Base-by-base conservation (phyloP, 92 coral and sea anemone genomes). In the Chrysogorgia sp. region DNA sequence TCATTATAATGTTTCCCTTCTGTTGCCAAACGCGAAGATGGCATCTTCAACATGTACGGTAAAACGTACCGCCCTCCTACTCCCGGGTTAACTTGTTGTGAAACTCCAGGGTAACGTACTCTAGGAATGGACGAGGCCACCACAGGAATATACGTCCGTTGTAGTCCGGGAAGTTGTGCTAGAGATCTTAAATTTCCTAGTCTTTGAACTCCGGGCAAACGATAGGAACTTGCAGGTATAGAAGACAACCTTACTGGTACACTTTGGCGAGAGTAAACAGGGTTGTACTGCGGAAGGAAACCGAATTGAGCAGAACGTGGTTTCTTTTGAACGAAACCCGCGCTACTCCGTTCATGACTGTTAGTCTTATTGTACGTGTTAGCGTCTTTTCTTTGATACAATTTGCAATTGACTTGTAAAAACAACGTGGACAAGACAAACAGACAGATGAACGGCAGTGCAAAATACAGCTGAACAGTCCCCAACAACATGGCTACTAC, bases 241-340 rank as follows among this genome's bases (percentile, higher is more conserved):
- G 76, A 47, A 28, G 76, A 34, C 56, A 69, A 45, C 61, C 76
- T 24, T 1, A 69, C 60, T 22, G 76, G 76, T 29, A 49, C 43
- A 4, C 37, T 30, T 30, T 47, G 76, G 14, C 76, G 52, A 0
- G 76, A 12, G 55, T 69, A 47, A 26, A 69, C 37, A 23, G 35
- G 17, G 40, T 48, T 35, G 0, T 47, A 21, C 30, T 41, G 30
- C 9, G 76, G 76, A 0, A 69, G n/a, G 4, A 69, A 45, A 26
- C 60, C 76, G n/a, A 26, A 47, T 30, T 69, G 76, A 0, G 59
- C 76, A 21, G 76, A 69, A 15, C 76, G 52, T 19, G 76, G 61
- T 22, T 69, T 69, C 76, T 69, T 69, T 21, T 69, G 76, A 0
- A 37, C 28, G 28, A 45, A 65, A 19, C 29, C 35, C 53, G 2